Percentiles rank a stretch among this genome's conserved stretches.
Evolutionary conservation across 2,888 invertebrate genomes (phyloP).

Genomic region (Steinernema carpocapsae): DNA sequence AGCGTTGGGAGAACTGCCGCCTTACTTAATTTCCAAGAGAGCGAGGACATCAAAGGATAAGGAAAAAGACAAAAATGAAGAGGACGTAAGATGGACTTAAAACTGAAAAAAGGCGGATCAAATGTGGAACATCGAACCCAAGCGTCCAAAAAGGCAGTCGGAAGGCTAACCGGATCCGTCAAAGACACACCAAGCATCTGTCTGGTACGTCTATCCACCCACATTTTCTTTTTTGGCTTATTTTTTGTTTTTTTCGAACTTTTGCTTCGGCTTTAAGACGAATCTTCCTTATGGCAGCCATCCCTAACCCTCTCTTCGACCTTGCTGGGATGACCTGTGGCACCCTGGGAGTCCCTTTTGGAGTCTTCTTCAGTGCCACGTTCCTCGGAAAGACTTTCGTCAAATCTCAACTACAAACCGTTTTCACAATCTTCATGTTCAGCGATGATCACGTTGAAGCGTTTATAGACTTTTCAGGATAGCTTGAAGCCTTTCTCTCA

Average conservation of each 20-base stretch:
- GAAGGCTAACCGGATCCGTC: no score
- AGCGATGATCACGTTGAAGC: conserved; percentile 86
- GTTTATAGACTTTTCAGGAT: conserved; percentile 68
- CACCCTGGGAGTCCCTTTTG: conserved; percentile 97
- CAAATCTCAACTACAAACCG: conserved; percentile 69
- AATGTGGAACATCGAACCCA: conserved; percentile 73
- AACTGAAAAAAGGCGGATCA: no score
- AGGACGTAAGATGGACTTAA: no score
- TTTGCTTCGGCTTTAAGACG: no score
- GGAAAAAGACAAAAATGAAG: conserved; percentile 75
- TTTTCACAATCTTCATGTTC: conserved; percentile 89
- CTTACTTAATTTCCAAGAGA: conserved; percentile 99
- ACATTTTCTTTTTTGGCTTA: no score
- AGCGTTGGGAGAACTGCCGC: conserved; percentile 96
- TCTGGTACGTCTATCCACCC: no score
- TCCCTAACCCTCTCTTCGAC: conserved; percentile 99
- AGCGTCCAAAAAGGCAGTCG: conserved; percentile 62
- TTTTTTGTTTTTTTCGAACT: no score
- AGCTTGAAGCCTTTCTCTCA: conserved; percentile 72
- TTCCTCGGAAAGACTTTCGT: conserved; percentile 76
- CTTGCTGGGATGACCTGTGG: conserved; percentile 97
- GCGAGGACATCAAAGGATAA: conserved; percentile 72
- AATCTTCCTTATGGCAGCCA: conserved; percentile 70
- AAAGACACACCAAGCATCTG: no score
- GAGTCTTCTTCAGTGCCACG: conserved; percentile 99